Conservation (phyloP, 2,113 vertebrate genomes). For the Menura novaehollandiae region DNA sequence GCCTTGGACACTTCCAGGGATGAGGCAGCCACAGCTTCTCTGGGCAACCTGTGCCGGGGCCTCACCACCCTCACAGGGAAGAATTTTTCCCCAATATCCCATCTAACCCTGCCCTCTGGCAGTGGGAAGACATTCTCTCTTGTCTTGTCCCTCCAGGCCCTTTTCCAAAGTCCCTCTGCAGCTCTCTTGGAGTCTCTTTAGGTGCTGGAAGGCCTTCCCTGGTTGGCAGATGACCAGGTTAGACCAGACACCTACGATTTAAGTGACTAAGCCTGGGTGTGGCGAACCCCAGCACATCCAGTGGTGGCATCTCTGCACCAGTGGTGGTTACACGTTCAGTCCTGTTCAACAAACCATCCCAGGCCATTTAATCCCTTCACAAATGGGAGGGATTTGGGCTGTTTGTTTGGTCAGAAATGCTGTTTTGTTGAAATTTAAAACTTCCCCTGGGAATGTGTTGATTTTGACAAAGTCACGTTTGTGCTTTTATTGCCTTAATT, state of each 20-base stretch:
- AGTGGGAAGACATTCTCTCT: background rate
- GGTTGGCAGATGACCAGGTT: background rate
- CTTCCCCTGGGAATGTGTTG: fast-evolving
- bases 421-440: background rate
- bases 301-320: background rate
- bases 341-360: background rate
- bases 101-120: background rate
- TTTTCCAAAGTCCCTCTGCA: background rate
- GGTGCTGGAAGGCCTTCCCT: background rate
- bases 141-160: background rate
- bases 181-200: background rate
- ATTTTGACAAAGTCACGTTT: background rate
- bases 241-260: background rate
- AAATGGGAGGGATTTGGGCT: background rate
- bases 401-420: background rate
- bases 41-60: background rate
- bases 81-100: background rate
- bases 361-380: background rate
- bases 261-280: background rate
- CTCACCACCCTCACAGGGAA: fast-evolving
- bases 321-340: fast-evolving
- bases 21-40: background rate
- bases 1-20: background rate
- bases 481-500: background rate
- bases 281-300: background rate